These are phyloP conservation scores for Drosophila silvestris DNA, from an alignment of 2,888 invertebrate species.

Conservation along the genomic window DNA sequence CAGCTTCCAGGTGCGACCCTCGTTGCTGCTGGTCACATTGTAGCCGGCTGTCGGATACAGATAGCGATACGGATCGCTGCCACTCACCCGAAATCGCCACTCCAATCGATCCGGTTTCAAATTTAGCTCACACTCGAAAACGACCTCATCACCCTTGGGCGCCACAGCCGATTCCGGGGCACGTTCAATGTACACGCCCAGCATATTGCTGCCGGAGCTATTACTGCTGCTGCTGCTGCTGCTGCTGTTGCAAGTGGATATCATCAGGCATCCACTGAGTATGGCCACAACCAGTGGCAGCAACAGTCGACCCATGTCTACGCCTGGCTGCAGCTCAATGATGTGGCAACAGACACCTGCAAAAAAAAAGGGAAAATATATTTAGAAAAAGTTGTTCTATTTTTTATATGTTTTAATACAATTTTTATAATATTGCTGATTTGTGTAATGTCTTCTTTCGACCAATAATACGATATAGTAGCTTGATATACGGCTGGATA, in stretches of 20 bases:
- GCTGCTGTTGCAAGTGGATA: constrained; percentile 15
- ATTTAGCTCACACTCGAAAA: constrained; percentile 93
- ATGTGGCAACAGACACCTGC: not conserved
- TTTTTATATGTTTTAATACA: no score
- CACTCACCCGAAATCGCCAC: constrained; percentile 90
- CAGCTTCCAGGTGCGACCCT: constrained; percentile 84
- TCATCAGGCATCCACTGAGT: constrained; percentile 14
- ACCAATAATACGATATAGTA: not conserved
- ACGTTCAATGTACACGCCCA: constrained; percentile 90
- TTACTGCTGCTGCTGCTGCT: not conserved
- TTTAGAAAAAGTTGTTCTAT: not conserved
- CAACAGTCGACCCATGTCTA: constrained; percentile 6
- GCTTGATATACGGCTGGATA: not conserved
- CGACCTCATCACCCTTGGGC: constrained; percentile 92
- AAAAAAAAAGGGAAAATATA: not conserved
- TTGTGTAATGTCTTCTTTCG: not conserved
- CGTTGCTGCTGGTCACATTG: constrained; percentile 82
- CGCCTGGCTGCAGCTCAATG: not conserved
- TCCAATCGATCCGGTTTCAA: constrained; percentile 91
- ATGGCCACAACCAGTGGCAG: constrained; percentile 19
- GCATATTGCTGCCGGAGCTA: constrained; percentile 46
- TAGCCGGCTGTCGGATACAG: constrained; percentile 70
- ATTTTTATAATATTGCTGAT: not conserved
- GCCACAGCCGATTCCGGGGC: constrained; percentile 92
- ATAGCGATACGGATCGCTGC: constrained; percentile 52